Base-by-base conservation (phyloP, 2,113 vertebrate genomes). In the Siniperca knerii region DNA sequence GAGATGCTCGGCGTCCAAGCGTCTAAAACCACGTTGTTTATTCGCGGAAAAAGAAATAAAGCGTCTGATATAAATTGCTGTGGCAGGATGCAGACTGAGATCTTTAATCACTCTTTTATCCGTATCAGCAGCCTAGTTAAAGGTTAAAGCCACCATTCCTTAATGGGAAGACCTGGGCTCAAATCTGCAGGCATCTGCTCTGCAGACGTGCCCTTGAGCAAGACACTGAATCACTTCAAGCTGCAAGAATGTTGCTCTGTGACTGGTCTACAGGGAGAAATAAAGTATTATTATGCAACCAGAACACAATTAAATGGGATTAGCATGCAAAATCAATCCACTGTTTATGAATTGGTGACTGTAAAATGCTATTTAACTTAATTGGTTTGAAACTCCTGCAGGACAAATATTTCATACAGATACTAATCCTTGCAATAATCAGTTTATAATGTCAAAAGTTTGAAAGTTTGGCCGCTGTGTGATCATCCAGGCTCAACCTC, bases 1-100 rank as follows among this genome's bases (percentile, higher is more conserved):
- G 96, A 92, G 95, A 96, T 93, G 94, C 89, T 90, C 91, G 93
- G 96, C 96, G 95, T 96, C 96, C 92, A 69, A 86, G 91, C 92
- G 90, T 94, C 94, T 94, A 88, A 95, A 95, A 92, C 90, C 94
- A 94, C 90, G 87, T 95, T 90, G 90, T 88, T 93, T 93, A 94
- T 95, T 87, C 83, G 88, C 79, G 89, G 91, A 92, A 93, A 80
- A 83, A 68, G 40, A 65, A 67, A 58, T 68, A 66, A 20, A 72
- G 90, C 9, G 44, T 62, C 82, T 65, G 77, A 81, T 69, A 69
- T 85, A 87, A 91, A 93, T 83, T 69, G 66, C 44, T 46, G 61
- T 74, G 80, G 70, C 82, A 83, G 77, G 75, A 88, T 75, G 61
- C 52, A 90, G 85, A 93, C 89, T 69, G 48, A 82, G 84, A 90